phyloP scores from a whole-genome alignment of 2,797 vertebrate species.

The Anguilla obscura region DNA sequence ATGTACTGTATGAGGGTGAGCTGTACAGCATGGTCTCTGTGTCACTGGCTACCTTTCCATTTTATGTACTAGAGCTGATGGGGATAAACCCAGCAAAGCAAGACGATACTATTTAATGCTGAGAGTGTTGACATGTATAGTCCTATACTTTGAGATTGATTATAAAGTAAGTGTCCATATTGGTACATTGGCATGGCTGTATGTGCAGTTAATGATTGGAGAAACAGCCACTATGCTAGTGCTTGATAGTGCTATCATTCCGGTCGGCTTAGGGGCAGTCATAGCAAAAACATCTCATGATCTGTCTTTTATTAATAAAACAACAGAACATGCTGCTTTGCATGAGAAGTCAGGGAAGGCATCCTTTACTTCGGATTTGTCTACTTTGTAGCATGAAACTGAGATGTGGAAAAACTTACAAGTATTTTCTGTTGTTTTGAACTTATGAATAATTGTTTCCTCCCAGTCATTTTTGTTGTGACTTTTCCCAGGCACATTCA shows the following conservation, averaged over 20 bases:
- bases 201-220: not conserved
- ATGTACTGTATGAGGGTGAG: not conserved
- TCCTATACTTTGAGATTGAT: not conserved
- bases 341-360: not conserved
- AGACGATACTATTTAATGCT: not conserved
- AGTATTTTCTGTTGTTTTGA: slow-evolving; percentile 32
- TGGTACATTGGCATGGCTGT: not conserved
- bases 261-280: not conserved
- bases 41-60: not conserved
- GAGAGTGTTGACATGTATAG: not conserved
- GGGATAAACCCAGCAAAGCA: not conserved
- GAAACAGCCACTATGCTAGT: not conserved
- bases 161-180: not conserved
- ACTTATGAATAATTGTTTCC: slow-evolving; percentile 46
- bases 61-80: not conserved
- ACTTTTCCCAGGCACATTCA: slow-evolving; percentile 34
- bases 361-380: not conserved
- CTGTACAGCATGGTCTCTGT: not conserved
- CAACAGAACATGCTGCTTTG: not conserved
- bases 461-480: slow-evolving; percentile 36
- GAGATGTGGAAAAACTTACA: slow-evolving; percentile 37
- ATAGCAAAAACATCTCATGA: not conserved
- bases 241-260: not conserved
- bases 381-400: slow-evolving; percentile 37
- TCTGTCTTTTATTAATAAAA: not conserved